phyloP scores from a whole-genome alignment of 2,888 invertebrate species.

The Lordiphosa andalusiaca region DNA sequence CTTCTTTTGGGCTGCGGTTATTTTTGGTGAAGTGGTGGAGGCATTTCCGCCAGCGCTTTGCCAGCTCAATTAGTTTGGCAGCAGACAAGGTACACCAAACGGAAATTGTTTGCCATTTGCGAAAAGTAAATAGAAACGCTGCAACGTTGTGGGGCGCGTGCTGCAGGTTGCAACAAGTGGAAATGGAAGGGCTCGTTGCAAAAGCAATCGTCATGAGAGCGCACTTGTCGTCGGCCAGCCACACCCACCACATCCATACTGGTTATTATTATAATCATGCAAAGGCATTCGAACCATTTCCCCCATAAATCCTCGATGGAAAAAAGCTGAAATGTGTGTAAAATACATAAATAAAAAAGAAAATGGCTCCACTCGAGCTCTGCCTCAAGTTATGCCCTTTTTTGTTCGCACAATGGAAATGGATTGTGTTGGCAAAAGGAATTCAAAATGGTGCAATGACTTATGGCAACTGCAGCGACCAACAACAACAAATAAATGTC shows the following conservation, averaged over 20 bases:
- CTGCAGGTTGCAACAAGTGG: constrained; percentile 39
- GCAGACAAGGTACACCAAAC: constrained; percentile 62
- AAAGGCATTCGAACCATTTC: constrained; percentile 46
- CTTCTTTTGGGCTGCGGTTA: constrained; percentile 37
- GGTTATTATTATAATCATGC: constrained; percentile 30
- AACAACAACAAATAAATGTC: constrained; percentile 36
- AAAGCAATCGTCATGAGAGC: constrained; percentile 20
- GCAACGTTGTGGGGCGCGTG: constrained; percentile 1
- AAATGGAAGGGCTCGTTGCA: not conserved
- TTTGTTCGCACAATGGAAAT: constrained; percentile 49
- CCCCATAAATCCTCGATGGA: constrained; percentile 60
- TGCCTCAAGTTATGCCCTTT: constrained; percentile 17
- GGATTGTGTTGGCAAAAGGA: constrained; percentile 57
- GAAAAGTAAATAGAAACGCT: constrained; percentile 30
- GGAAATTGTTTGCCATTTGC: constrained; percentile 65
- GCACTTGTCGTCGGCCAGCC: constrained; percentile 31
- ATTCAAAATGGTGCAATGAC: constrained; percentile 73
- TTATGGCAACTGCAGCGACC: constrained; percentile 46
- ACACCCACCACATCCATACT: constrained; percentile 19
- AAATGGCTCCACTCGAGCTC: not conserved
- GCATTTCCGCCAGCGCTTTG: constrained; percentile 55
- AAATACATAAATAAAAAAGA: constrained; percentile 1
- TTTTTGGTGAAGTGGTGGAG: constrained; percentile 20
- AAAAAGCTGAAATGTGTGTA: not conserved
- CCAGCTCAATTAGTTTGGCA: constrained; percentile 60